These are phyloP conservation scores for Diachasma alloeum DNA, from an alignment of 1,140 invertebrate species.

Conservation along the genomic window DNA sequence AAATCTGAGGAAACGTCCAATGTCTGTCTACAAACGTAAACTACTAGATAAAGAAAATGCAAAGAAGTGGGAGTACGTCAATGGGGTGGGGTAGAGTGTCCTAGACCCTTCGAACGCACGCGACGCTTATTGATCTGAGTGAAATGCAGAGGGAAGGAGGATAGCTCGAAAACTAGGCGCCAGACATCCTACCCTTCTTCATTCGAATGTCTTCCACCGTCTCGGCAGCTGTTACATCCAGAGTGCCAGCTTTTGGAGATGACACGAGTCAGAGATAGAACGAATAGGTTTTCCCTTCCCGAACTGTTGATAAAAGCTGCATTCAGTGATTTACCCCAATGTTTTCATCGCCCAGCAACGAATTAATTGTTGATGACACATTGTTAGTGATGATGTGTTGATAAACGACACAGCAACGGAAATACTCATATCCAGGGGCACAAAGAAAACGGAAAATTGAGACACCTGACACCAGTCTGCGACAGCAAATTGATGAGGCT, in stretches of 20 bases:
- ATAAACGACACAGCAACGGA: not conserved
- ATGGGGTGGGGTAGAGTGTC: slow-evolving; percentile 22
- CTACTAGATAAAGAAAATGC: not conserved
- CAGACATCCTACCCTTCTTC: slow-evolving; percentile 8
- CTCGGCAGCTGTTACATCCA: not conserved
- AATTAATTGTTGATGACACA: no score
- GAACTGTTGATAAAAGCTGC: no score
- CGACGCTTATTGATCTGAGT: slow-evolving; percentile 56
- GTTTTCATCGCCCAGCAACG: no score
- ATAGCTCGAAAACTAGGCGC: slow-evolving; percentile 34
- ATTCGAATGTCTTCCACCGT: not conserved
- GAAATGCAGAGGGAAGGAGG: slow-evolving; percentile 12
- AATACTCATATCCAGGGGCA: not conserved
- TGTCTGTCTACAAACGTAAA: not conserved
- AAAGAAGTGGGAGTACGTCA: not conserved
- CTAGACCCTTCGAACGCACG: slow-evolving; percentile 54
- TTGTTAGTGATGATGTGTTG: no score
- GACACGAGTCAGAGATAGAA: no score
- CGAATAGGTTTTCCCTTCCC: no score
- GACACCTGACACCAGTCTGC: not conserved
- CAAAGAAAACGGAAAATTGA: not conserved
- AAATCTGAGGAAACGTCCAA: not conserved
- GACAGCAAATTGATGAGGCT: not conserved
- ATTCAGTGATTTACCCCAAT: no score
- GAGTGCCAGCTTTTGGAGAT: no score